Conservation (phyloP, 1,140 invertebrate genomes). For the Tetramorium simillimum region DNA sequence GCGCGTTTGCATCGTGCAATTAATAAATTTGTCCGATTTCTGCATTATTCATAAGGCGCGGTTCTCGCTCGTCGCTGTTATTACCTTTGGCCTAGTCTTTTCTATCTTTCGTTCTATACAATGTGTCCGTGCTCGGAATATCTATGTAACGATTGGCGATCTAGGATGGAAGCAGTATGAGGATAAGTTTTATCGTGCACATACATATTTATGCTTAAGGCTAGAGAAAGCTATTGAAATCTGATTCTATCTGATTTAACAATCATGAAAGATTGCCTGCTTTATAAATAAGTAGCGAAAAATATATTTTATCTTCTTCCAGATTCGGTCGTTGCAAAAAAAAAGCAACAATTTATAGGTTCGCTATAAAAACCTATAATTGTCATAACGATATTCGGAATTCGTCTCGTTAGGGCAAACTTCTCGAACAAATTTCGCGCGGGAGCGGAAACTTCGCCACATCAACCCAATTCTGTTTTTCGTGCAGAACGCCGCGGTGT, state of each 20-base stretch:
- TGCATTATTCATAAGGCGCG: slow-evolving; percentile 73
- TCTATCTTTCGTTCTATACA: not conserved
- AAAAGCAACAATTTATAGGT: not conserved
- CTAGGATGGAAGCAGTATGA: not conserved
- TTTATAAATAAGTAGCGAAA: slow-evolving; percentile 1
- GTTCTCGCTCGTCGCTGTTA: slow-evolving; percentile 19
- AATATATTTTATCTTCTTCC: not conserved
- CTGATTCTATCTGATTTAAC: not conserved
- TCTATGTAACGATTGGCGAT: slow-evolving; percentile 27
- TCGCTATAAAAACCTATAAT: not conserved
- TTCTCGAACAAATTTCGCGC: not conserved
- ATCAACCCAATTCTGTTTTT: slow-evolving; percentile 7
- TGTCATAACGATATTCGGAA: not conserved
- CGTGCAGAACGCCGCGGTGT: slow-evolving; percentile 64
- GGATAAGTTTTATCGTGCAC: not conserved
- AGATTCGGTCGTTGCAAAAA: too few species aligned
- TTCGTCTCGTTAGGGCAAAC: not conserved
- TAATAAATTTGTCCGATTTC: slow-evolving; percentile 74
- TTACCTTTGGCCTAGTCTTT: not conserved
- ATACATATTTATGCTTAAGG: not conserved
- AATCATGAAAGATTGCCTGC: not conserved
- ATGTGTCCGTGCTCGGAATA: not conserved
- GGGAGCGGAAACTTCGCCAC: not conserved
- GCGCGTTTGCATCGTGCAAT: slow-evolving; percentile 67
- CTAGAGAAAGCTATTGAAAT: not conserved